A percentile compares a stretch with the other conserved stretches of the same genome.
These are phyloP conservation scores for Philhelius pedissequus DNA, from an alignment of 2,888 invertebrate genomes.

Conservation along the genomic window DNA sequence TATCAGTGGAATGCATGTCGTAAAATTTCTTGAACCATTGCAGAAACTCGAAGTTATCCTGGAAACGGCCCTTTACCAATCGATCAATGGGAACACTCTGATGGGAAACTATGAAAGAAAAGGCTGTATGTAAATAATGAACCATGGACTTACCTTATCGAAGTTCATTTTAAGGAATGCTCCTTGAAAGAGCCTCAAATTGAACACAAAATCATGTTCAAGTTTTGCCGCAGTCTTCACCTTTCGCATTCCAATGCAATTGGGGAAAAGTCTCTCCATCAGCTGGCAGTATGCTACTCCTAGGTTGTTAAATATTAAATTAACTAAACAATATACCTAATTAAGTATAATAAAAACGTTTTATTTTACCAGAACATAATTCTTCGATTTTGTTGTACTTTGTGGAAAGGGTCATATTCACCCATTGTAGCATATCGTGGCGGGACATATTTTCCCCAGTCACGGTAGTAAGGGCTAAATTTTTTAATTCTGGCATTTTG, in stretches of 20 bases:
- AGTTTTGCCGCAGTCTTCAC: conserved; percentile 97
- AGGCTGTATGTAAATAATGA: neutral
- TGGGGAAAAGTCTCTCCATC: conserved; percentile 98
- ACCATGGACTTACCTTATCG: conserved; percentile 88
- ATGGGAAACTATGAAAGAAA: conserved; percentile 28
- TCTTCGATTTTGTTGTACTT: conserved; percentile 98
- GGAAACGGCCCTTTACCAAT: conserved; percentile 97
- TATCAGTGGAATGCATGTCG: conserved; percentile 96
- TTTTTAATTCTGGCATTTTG: conserved; percentile 48
- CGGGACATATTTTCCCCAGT: conserved; percentile 90
- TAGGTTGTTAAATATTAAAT: conserved; percentile 43
- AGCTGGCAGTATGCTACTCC: conserved; percentile 99
- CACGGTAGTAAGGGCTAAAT: neutral
- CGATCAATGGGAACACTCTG: conserved; percentile 77
- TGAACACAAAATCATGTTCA: conserved; percentile 99
- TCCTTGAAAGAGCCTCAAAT: conserved; percentile 97
- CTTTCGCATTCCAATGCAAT: conserved; percentile 90
- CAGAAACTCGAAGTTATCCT: conserved; percentile 99
- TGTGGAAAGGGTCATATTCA: conserved; percentile 95
- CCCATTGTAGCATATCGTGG: conserved; percentile 99
- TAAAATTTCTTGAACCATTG: conserved; percentile 99
- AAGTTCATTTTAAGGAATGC: conserved; percentile 96
- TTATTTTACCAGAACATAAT: conserved; percentile 85
- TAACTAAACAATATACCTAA: neutral
- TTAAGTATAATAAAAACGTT: neutral